These are phyloP conservation scores for Hirtodrosophila trivittata DNA, from an alignment of 2,888 invertebrate genomes.

Conservation along the genomic window DNA sequence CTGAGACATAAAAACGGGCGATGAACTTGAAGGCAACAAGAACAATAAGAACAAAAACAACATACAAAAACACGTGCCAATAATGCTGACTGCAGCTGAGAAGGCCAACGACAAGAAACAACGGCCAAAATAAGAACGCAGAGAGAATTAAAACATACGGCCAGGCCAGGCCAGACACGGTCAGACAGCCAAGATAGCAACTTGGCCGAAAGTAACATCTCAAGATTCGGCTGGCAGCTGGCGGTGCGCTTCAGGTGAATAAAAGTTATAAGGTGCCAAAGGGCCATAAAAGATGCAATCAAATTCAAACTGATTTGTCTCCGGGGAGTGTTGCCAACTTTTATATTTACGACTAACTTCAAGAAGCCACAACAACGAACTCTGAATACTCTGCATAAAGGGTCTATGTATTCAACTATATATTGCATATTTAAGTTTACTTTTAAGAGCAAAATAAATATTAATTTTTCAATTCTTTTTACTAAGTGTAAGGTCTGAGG, in stretches of 20 bases:
- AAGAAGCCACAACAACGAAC: slow-evolving; percentile 9
- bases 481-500: not conserved
- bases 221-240: slow-evolving; percentile 11
- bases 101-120: slow-evolving; percentile 10
- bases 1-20: slow-evolving; percentile 41
- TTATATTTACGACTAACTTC: slow-evolving; percentile 67
- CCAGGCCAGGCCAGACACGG: not conserved
- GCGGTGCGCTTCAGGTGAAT: slow-evolving; percentile 33
- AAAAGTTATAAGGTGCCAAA: slow-evolving; percentile 77
- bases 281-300: slow-evolving; percentile 77
- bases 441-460: too few species aligned
- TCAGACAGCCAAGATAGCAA: slow-evolving; percentile 21
- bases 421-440: too few species aligned
- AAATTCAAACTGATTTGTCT: slow-evolving; percentile 80
- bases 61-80: slow-evolving; percentile 57
- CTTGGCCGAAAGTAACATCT: slow-evolving; percentile 20
- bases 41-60: too few species aligned
- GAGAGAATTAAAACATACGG: slow-evolving; percentile 43
- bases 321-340: slow-evolving; percentile 75
- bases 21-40: slow-evolving; percentile 59
- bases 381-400: slow-evolving; percentile 23
- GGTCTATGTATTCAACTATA: too few species aligned
- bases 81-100: slow-evolving; percentile 51
- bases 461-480: not conserved
- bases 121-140: slow-evolving; percentile 29